Conservation (phyloP, 2,113 vertebrate species). For the Pseudolaguvia tuberculata region DNA sequence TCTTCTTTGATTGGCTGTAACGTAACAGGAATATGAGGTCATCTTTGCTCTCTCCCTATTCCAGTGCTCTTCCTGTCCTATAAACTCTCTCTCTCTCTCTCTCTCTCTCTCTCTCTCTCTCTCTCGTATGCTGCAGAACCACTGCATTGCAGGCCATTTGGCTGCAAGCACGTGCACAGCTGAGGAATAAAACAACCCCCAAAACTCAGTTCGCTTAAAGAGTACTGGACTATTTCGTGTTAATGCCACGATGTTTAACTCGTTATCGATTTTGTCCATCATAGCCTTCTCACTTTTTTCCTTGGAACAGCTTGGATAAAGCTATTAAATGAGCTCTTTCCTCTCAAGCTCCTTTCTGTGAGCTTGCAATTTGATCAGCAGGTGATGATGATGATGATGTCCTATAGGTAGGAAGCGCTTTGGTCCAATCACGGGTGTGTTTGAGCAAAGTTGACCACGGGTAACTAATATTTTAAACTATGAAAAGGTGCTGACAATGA, state of each 20-base stretch:
- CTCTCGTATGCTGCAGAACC: slow-evolving; percentile 32
- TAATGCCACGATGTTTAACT: no score
- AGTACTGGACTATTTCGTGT: no score
- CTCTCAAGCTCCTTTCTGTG: neutral
- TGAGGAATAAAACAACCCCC: no score
- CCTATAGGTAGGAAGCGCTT: neutral
- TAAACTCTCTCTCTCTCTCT: slow-evolving; percentile 4
- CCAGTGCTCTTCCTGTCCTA: slow-evolving; percentile 22
- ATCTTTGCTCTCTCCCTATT: slow-evolving; percentile 27
- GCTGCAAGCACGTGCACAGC: slow-evolving; percentile 57
- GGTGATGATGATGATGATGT: neutral
- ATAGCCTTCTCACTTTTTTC: neutral
- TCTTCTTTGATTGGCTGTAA: neutral
- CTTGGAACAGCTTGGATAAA: neutral
- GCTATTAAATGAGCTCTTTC: neutral
- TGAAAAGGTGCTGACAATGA: slow-evolving; percentile 45
- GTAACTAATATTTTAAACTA: neutral
- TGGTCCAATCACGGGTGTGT: neutral
- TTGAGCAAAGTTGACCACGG: neutral
- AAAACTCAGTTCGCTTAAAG: neutral
- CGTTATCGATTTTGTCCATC: neutral
- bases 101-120: neutral
- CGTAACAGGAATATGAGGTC: slow-evolving; percentile 39
- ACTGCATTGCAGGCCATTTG: slow-evolving; percentile 51
- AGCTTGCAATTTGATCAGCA: neutral